Conservation (phyloP, 2,888 invertebrate species). For the Torymus texanus region DNA sequence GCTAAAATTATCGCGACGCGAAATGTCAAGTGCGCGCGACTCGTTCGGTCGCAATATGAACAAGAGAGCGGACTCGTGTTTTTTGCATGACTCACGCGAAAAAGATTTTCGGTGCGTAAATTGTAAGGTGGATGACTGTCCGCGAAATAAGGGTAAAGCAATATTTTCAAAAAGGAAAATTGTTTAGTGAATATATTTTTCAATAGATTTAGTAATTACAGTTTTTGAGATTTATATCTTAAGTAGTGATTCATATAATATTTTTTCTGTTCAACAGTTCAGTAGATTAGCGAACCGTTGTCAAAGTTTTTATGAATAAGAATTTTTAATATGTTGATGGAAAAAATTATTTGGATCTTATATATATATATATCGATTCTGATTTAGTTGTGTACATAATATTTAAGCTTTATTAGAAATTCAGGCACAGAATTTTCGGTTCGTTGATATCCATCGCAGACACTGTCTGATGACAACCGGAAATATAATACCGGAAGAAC, state of each 20-base stretch:
- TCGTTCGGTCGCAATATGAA: slow-evolving; percentile 31
- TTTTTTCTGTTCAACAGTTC: no score
- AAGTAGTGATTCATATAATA: no score
- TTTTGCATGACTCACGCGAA: slow-evolving; percentile 30
- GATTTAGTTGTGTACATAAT: no score
- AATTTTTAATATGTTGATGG: no score
- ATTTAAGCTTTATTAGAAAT: slow-evolving; percentile 4
- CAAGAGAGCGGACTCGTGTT: neutral
- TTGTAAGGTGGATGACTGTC: neutral
- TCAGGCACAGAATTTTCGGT: slow-evolving; percentile 32
- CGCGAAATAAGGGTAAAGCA: neutral
- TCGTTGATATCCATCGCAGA: slow-evolving; percentile 62
- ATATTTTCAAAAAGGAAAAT: no score
- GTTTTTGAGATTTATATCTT: no score
- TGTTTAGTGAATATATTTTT: no score
- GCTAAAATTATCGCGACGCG: slow-evolving; percentile 67
- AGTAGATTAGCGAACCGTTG: no score
- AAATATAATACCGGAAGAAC: slow-evolving; percentile 64
- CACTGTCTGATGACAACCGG: slow-evolving; percentile 63
- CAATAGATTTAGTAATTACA: no score
- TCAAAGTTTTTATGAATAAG: no score
- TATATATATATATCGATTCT: no score
- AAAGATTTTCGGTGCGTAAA: slow-evolving; percentile 19
- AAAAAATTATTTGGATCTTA: no score
- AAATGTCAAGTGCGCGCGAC: slow-evolving; percentile 68